phyloP scores from a whole-genome alignment of 2,797 vertebrate species.

The Chelmon rostratus region DNA sequence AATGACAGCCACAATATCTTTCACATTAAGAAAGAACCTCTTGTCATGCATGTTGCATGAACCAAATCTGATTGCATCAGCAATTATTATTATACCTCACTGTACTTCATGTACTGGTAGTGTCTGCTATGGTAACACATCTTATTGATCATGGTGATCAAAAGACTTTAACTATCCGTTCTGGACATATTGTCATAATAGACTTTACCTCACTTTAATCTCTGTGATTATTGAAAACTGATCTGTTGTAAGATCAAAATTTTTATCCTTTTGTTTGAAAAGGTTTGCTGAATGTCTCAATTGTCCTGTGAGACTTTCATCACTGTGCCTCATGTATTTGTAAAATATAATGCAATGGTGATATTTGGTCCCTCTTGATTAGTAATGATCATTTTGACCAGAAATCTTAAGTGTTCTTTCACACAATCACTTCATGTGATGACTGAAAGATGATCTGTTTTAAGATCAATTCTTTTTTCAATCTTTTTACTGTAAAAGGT shows the following conservation, averaged over 20 bases:
- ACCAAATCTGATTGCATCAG: slow-evolving; percentile 12
- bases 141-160: slow-evolving; percentile 14
- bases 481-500: too few relatives aligned
- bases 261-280: neutral
- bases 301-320: too few relatives aligned
- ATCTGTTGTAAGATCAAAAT: slow-evolving; percentile 29
- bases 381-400: slow-evolving; percentile 2
- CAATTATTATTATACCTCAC: neutral
- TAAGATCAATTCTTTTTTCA: too few relatives aligned
- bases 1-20: slow-evolving; percentile 75
- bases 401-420: too few relatives aligned
- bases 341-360: too few relatives aligned
- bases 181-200: neutral
- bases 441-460: too few relatives aligned
- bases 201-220: neutral
- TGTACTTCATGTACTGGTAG: neutral
- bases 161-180: neutral
- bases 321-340: too few relatives aligned
- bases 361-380: neutral
- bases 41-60: slow-evolving; percentile 57
- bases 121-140: neutral
- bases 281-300: neutral
- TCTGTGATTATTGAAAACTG: neutral
- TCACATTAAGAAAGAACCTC: slow-evolving; percentile 68
- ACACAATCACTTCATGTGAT: too few relatives aligned